Base-by-base conservation (phyloP, 2,888 invertebrate species). In the Andrena marginata region DNA sequence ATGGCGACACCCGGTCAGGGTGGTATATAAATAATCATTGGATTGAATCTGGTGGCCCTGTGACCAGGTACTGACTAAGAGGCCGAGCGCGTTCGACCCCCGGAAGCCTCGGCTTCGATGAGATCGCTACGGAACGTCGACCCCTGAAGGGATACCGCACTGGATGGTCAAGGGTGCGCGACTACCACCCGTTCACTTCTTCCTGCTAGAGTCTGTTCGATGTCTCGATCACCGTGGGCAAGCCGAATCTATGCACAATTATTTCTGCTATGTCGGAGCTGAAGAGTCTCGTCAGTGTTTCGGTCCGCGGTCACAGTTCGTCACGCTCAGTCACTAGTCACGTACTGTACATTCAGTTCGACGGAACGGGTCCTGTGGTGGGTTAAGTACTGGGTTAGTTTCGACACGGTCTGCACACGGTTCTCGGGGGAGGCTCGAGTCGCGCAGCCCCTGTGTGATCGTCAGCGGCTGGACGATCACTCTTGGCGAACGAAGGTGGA, bases 11-110 rank as follows among this genome's bases (percentile, higher is more conserved):
- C 84, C 78, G 59, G 67, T 42, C 29, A 13, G 74, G 29, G 62
- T 71, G 74, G 80, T 82, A 83, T 87, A 90, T 90, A 90, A 90
- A 90, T 90, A 90, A 89, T 90, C 86, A 89, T 87, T 83, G 83
- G 83, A 78, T 85, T 83, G 85, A 79, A 80, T 82, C 85, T 79
- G 90, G 87, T 76, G 86, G 80, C 72, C 85, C 75, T 82, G 82
- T 76, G 84, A 42, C 42, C 83, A 83, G 82, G 87, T 83, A 88
- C 79, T 88, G 88, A 88, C 88, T 88, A 81, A 80, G 81, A 82
- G 81, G 72, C 84, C 64, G 63, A 63, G 29, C 78, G 73, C 82
- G 64, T 76, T 67, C 80, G 65, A 63, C 33, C 60, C 26, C 16
- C 16, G 26, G 48, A 62, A 56, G 56, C 10, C 10, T 10, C 3